Percentiles rank a stretch among this genome's conserved stretches.
These are phyloP conservation scores for Chaetophractus vellerosus DNA, from an alignment of 2,797 vertebrate genomes.

Conservation along the genomic window DNA sequence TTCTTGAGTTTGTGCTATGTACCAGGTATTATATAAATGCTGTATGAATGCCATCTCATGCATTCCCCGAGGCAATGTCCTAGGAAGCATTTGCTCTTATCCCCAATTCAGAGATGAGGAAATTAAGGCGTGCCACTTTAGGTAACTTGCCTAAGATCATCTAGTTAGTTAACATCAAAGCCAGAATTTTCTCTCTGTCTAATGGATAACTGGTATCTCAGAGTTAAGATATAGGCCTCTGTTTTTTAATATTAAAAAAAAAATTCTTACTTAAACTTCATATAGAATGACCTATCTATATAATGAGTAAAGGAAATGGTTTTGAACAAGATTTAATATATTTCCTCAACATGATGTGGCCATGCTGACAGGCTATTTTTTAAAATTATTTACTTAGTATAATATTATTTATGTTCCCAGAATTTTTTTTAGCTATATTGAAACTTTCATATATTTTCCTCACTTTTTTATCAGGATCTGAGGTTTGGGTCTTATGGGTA, in stretches of 20 bases:
- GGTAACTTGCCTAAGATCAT: background rate
- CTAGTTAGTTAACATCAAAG: background rate
- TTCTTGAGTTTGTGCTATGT: background rate
- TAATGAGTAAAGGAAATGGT: slow-evolving; percentile 23
- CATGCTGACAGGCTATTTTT: background rate
- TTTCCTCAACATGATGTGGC: background rate
- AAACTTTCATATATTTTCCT: background rate
- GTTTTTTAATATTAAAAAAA: background rate
- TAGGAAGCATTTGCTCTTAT: background rate
- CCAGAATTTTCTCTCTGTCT: background rate
- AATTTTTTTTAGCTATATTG: background rate
- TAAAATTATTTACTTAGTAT: background rate
- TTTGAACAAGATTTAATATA: slow-evolving; percentile 27
- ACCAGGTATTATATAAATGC: slow-evolving; percentile 14
- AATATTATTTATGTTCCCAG: background rate
- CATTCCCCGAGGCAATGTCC: background rate
- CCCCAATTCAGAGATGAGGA: background rate
- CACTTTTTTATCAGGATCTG: background rate
- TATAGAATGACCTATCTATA: background rate
- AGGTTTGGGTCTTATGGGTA: background rate
- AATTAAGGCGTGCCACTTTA: background rate
- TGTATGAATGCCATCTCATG: background rate
- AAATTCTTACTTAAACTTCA: background rate
- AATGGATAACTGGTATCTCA: background rate
- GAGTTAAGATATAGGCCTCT: background rate